Percentiles rank a stretch among this genome's conserved stretches.
phyloP scores from a whole-genome alignment of 1,140 invertebrate species.

The Mya arenaria region DNA sequence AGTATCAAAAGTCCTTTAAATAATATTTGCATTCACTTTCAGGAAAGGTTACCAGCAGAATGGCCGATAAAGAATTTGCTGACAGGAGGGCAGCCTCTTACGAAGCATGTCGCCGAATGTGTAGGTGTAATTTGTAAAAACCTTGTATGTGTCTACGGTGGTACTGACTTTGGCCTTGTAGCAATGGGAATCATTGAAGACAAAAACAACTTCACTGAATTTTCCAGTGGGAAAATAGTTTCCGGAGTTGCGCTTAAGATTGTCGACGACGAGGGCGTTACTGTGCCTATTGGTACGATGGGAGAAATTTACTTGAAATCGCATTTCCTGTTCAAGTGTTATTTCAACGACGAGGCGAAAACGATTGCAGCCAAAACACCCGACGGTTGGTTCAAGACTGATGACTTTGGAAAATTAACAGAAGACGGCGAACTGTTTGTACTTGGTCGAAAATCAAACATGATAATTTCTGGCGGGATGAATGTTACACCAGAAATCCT shows the following conservation, averaged over 20 bases:
- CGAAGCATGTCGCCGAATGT: not conserved
- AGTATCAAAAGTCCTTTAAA: no score
- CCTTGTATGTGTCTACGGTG: slow-evolving; percentile 33
- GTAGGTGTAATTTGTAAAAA: slow-evolving; percentile 5
- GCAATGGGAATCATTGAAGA: not conserved
- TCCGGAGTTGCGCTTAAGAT: slow-evolving; percentile 47
- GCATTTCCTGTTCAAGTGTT: slow-evolving; percentile 25
- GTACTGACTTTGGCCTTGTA: slow-evolving; percentile 2
- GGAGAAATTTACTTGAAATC: slow-evolving; percentile 49
- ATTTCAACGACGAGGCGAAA: slow-evolving; percentile 30
- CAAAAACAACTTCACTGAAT: not conserved
- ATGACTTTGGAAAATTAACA: slow-evolving; percentile 48
- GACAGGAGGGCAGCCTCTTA: not conserved
- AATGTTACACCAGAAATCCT: slow-evolving; percentile 14
- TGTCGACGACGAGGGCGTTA: slow-evolving; percentile 39
- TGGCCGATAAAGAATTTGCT: not conserved
- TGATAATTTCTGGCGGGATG: no score
- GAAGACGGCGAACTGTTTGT: slow-evolving; percentile 42
- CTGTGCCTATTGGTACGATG: not conserved
- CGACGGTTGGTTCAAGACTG: slow-evolving; percentile 59
- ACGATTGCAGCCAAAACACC: slow-evolving; percentile 21
- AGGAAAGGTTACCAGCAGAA: not conserved
- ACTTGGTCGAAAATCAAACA: no score
- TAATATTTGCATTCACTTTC: no score
- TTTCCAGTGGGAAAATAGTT: not conserved